Evolutionary conservation across 2,797 vertebrate species (phyloP).

Genomic region (Oreortyx pictus): DNA sequence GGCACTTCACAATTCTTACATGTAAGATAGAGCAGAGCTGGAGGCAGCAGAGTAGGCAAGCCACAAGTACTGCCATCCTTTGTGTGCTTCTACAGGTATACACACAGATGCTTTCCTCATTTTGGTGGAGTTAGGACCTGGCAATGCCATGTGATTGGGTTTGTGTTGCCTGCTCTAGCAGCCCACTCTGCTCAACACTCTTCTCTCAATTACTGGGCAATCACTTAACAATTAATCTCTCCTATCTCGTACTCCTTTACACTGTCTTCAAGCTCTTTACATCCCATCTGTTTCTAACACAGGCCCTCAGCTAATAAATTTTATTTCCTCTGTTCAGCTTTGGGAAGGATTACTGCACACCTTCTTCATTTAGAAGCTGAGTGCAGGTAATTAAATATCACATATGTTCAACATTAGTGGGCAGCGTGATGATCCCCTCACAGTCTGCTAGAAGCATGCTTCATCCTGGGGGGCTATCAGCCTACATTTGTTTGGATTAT

Average conservation of each 20-base stretch:
- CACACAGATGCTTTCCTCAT: neutral
- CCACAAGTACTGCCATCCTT: neutral
- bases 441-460: neutral
- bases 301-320: constrained; percentile 27
- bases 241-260: neutral
- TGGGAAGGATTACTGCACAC: constrained; percentile 27
- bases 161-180: neutral
- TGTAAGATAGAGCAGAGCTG: neutral
- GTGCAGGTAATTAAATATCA: constrained; percentile 22
- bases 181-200: neutral
- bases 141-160: fast-evolving
- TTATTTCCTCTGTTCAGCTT: neutral
- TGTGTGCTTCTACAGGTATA: neutral
- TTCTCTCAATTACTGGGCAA: neutral
- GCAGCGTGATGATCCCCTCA: neutral
- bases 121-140: neutral
- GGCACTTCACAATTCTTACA: neutral
- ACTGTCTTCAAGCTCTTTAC: constrained; percentile 29
- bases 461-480: neutral
- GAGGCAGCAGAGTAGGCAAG: neutral
- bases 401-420: constrained; percentile 38
- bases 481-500: neutral
- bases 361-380: constrained; percentile 3
- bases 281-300: constrained; percentile 34
- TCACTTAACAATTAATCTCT: constrained; percentile 29